These are phyloP conservation scores for Phortica magna DNA, from an alignment of 2,888 invertebrate genomes.

Conservation along the genomic window DNA sequence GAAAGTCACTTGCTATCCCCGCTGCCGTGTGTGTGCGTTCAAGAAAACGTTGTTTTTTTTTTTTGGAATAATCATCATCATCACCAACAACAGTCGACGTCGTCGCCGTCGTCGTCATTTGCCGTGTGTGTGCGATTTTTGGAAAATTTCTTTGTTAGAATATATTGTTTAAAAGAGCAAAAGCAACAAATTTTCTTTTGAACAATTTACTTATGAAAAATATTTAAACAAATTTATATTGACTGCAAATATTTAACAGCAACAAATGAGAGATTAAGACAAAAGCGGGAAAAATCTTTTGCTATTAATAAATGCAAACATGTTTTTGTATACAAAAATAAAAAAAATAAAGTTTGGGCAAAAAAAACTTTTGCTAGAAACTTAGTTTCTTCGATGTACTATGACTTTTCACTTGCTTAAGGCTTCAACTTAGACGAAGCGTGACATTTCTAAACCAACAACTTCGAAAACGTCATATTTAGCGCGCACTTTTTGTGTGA, in stretches of 20 bases:
- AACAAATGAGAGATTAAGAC: too few relatives aligned
- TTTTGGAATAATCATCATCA: constrained; percentile 16
- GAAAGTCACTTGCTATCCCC: neutral
- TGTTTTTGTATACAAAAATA: too few relatives aligned
- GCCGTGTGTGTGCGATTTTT: neutral
- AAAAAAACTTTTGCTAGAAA: too few relatives aligned
- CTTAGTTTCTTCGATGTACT: too few relatives aligned
- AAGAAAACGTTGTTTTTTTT: neutral
- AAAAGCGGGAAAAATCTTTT: too few relatives aligned
- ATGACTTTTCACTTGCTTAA: too few relatives aligned
- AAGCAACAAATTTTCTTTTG: constrained; percentile 5
- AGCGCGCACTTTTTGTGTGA: constrained; percentile 37
- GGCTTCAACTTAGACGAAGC: too few relatives aligned
- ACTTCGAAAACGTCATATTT: constrained; percentile 59
- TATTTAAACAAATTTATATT: constrained; percentile 60
- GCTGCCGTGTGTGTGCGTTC: neutral
- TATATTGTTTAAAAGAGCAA: neutral
- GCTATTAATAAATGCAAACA: too few relatives aligned
- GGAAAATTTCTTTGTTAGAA: neutral
- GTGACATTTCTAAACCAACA: neutral
- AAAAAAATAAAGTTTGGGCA: too few relatives aligned
- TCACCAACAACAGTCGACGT: neutral
- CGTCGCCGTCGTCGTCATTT: constrained; percentile 3
- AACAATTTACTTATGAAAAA: constrained; percentile 56
- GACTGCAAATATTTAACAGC: neutral